Base-by-base conservation (phyloP, 2,888 invertebrate genomes). In the Scrobipalpa atriplicella region DNA sequence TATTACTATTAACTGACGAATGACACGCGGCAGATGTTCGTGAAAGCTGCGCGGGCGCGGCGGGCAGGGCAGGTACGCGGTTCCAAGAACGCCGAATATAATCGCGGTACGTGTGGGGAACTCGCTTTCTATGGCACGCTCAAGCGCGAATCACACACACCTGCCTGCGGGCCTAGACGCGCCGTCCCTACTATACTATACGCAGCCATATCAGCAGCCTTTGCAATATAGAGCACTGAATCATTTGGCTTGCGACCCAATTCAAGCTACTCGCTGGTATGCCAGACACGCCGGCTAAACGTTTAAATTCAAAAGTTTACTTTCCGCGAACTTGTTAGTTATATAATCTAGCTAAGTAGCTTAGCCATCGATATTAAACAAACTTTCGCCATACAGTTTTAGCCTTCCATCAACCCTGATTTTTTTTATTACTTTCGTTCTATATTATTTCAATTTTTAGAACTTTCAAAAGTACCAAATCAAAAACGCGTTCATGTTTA, bases 21-120 rank as follows among this genome's bases (percentile, higher is more conserved):
- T 83, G 85, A 82, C 83, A 82, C 79, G 76, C 82, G 83, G 88
- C 89, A 90, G 90, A 90, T 90, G 89, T 81, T 81, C 83, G 85
- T 84, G 89, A 87, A 87, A 88, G 47, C 51, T n/a, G 47, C 16
- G 47, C 19, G 11, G 61, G 82, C 84, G 80, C 81, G 74, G n/a
- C n/a, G n/a, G n/a, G n/a, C n/a, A n/a, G n/a, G 62, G 47, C 16
- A 64, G 91, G 92, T 91, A 91, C 81, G 85, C 82, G 84, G 80
- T 92, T 92, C 91, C 77, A 75, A 87, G 92, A 91, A 92, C 83
- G 83, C 87, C 90, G 86, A 92, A 91, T 91, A 90, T 90, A 92
- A 90, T 90, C 87, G 85, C 81, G 77, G 75, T 90, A 88, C 89
- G n/a, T n/a, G n/a, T n/a, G 82, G 75, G 82, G 88, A 91, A 92